A percentile compares a stretch with the other conserved stretches of the same genome.
Evolutionary conservation across 2,797 vertebrate species (phyloP).

Genomic region (Antennarius maculatus): DNA sequence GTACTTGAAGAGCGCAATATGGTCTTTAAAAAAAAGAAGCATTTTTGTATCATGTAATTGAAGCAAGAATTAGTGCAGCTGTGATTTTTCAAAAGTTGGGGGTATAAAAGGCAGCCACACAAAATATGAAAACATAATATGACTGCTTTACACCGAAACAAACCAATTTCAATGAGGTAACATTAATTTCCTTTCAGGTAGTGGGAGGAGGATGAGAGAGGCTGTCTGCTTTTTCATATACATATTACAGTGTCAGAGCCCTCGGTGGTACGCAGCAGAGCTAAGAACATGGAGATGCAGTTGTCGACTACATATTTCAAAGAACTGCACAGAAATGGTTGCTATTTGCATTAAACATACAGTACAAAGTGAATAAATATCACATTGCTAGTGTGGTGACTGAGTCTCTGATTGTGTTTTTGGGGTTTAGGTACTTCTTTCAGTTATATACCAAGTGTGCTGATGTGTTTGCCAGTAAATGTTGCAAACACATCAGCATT

Average conservation of each 20-base stretch:
- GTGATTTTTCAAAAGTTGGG: too few species aligned
- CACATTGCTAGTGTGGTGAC: neutral
- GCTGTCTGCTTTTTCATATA: slow-evolving; percentile 66
- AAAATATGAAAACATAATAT: slow-evolving; percentile 39
- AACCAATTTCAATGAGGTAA: slow-evolving; percentile 59
- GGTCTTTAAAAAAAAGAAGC: slow-evolving; percentile 5
- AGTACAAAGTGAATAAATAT: slow-evolving; percentile 24
- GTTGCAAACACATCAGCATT: slow-evolving; percentile 10
- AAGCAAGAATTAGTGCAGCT: neutral
- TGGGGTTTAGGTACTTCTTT: slow-evolving; percentile 4
- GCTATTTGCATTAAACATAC: slow-evolving; percentile 37
- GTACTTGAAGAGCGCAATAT: slow-evolving; percentile 6
- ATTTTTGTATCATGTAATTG: slow-evolving; percentile 13
- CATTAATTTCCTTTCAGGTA: slow-evolving; percentile 72
- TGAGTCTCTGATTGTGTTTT: slow-evolving; percentile 9
- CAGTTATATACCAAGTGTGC: slow-evolving; percentile 5
- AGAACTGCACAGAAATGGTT: slow-evolving; percentile 24
- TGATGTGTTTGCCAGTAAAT: slow-evolving; percentile 18
- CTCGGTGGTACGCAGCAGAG: slow-evolving; percentile 32
- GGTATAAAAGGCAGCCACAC: too few species aligned
- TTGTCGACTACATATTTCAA: slow-evolving; percentile 21
- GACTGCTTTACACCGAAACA: slow-evolving; percentile 43
- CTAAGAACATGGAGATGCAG: slow-evolving; percentile 16
- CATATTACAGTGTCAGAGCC: slow-evolving; percentile 48
- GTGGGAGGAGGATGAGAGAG: slow-evolving; percentile 52